A percentile compares a stretch with the other conserved stretches of the same genome.
Conservation (phyloP, 2,797 vertebrate genomes). For the Acipenser ruthenus region DNA sequence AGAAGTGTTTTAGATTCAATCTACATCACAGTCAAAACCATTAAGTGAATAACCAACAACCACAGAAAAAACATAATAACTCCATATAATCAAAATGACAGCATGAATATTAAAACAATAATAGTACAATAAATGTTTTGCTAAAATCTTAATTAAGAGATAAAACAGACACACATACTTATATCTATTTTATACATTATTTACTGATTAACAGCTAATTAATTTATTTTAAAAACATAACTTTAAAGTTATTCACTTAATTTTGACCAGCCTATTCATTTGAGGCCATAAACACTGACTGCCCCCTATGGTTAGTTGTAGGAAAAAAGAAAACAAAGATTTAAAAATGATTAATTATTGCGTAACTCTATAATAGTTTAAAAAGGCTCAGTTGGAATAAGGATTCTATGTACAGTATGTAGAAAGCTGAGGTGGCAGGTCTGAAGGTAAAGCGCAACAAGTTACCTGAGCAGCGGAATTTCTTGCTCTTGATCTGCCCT, state of each 20-base stretch:
- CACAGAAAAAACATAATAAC: neutral
- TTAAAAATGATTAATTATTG: neutral
- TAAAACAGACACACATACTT: no score
- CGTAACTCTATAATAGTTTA: neutral
- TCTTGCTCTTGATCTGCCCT: constrained; percentile 89
- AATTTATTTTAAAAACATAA: no score
- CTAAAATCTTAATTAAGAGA: neutral
- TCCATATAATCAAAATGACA: neutral
- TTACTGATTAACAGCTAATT: no score
- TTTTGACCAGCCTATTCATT: no score
- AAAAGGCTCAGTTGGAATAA: neutral
- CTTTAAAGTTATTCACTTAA: no score
- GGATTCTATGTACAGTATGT: neutral
- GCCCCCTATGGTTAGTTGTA: neutral
- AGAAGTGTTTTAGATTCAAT: constrained; percentile 18
- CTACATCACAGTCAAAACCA: neutral
- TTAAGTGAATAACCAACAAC: constrained; percentile 23
- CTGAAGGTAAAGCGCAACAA: constrained; percentile 25
- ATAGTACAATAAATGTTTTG: neutral
- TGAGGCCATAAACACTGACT: no score
- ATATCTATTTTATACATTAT: no score
- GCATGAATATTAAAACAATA: neutral
- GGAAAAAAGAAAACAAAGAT: neutral
- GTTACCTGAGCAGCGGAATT: constrained; percentile 87
- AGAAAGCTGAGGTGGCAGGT: constrained; percentile 21